phyloP scores from a whole-genome alignment of 1,140 invertebrate genomes.

The Phenacoccus solenopsis region DNA sequence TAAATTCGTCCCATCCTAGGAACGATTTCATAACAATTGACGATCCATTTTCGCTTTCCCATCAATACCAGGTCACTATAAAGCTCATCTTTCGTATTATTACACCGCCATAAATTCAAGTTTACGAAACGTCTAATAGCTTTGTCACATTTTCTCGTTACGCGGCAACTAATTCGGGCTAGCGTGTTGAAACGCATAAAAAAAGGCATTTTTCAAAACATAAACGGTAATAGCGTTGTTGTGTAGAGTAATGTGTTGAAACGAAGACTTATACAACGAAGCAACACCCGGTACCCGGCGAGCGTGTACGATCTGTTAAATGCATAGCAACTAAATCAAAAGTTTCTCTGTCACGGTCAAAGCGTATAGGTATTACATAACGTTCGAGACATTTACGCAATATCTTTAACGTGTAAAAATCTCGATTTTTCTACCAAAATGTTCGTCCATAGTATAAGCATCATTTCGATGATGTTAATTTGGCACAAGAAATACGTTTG shows the following conservation, averaged over 20 bases:
- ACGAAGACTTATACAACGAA: background rate
- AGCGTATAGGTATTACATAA: background rate
- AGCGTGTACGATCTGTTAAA: background rate
- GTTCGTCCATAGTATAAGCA: background rate
- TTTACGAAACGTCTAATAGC: too few relatives aligned
- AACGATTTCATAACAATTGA: too few relatives aligned
- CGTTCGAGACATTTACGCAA: background rate
- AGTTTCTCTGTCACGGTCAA: conserved; percentile 1
- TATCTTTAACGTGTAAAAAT: background rate
- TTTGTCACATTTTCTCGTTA: too few relatives aligned
- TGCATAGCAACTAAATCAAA: background rate
- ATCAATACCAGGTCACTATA: too few relatives aligned
- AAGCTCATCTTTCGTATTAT: too few relatives aligned
- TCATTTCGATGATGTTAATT: background rate
- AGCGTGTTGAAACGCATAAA: background rate
- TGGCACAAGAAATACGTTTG: background rate
- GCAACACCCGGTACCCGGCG: too few relatives aligned
- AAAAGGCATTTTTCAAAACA: background rate
- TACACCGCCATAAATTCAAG: too few relatives aligned
- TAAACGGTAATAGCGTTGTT: background rate
- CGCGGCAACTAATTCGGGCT: background rate
- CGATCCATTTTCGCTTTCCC: too few relatives aligned
- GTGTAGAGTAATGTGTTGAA: background rate
- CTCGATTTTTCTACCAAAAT: background rate
- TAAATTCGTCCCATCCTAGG: too few relatives aligned